Conservation (phyloP, 2,888 invertebrate species). For the Rotaria sp. region DNA sequence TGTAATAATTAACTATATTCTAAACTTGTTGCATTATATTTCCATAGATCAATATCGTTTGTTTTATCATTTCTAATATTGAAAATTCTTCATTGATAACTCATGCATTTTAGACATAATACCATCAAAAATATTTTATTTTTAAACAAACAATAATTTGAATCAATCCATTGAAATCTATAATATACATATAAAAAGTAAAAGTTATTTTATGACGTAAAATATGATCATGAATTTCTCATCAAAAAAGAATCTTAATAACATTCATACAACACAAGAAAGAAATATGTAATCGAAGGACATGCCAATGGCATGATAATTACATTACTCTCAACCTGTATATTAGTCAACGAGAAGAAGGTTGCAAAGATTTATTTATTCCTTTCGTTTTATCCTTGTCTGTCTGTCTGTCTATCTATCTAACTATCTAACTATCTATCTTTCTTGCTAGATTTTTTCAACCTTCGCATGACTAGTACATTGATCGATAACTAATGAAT, state of each 20-base stretch:
- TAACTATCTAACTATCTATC: background rate
- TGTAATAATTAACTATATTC: too few species aligned
- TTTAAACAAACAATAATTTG: too few species aligned
- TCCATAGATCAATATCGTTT: too few species aligned
- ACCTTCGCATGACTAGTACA: background rate
- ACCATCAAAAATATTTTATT: too few species aligned
- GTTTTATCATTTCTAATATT: too few species aligned
- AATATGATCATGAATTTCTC: background rate
- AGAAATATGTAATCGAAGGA: background rate
- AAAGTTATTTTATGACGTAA: background rate
- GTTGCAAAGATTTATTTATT: background rate
- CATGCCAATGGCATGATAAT: background rate
- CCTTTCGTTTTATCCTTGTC: conserved; percentile 20
- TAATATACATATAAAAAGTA: too few species aligned
- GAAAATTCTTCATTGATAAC: too few species aligned
- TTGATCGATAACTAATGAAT: conserved; percentile 18
- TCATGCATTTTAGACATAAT: too few species aligned
- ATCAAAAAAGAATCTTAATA: background rate
- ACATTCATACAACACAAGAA: background rate
- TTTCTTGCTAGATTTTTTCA: background rate
- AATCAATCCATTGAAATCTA: too few species aligned
- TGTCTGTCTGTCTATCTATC: background rate
- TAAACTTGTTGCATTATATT: too few species aligned
- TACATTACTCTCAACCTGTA: background rate
- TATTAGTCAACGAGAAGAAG: background rate